These are phyloP conservation scores for Pycnomerus fuliginosus DNA, from an alignment of 2,888 invertebrate genomes.

Conservation along the genomic window DNA sequence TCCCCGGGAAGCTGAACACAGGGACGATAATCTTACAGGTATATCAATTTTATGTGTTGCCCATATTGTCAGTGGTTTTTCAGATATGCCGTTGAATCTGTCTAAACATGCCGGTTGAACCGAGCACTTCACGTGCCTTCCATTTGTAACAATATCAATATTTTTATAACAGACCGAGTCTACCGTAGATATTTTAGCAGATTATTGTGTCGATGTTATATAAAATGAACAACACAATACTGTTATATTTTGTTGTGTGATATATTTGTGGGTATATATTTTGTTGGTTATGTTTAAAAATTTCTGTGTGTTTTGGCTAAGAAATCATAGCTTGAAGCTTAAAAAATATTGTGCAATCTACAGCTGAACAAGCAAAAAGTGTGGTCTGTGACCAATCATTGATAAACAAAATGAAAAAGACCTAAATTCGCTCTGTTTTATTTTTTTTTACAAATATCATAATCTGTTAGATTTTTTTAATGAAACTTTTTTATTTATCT, in stretches of 20 bases:
- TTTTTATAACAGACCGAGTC: constrained; percentile 16
- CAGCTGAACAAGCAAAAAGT: constrained; percentile 33
- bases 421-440: constrained; percentile 17
- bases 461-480: constrained; percentile 13
- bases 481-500: constrained; percentile 1
- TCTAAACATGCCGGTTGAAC: constrained; percentile 75
- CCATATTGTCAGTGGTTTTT: constrained; percentile 43
- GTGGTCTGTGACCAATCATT: constrained; percentile 18
- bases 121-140: constrained; percentile 46
- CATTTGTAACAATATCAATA: constrained; percentile 18
- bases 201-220: no score
- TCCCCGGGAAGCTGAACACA: constrained; percentile 51
- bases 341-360: constrained; percentile 31
- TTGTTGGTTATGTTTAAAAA: constrained; percentile 13
- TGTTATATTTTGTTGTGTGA: constrained; percentile 20
- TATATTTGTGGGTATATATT: constrained; percentile 16
- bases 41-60: background rate
- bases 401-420: constrained; percentile 9
- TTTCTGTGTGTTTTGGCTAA: constrained; percentile 11
- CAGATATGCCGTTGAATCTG: constrained; percentile 88
- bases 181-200: constrained; percentile 8
- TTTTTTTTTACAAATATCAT: constrained; percentile 13
- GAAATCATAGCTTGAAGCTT: constrained; percentile 27
- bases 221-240: constrained; percentile 6
- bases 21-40: constrained; percentile 64